Conservation (phyloP, 2,797 vertebrate genomes). For the Chromobotia macracanthus region DNA sequence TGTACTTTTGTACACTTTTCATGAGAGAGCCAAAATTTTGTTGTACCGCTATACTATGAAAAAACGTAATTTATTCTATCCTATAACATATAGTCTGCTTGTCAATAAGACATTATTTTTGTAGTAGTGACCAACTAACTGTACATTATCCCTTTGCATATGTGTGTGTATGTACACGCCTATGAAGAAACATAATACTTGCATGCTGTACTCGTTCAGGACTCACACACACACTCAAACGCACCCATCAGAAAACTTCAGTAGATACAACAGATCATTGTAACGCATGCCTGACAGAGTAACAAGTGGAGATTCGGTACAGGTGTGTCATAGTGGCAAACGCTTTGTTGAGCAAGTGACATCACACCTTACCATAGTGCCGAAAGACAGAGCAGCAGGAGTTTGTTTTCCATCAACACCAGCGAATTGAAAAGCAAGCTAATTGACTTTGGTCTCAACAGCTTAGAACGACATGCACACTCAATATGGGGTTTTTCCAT, state of each 20-base stretch:
- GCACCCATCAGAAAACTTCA: neutral
- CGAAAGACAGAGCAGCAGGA: slow-evolving; percentile 57
- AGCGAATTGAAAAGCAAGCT: slow-evolving; percentile 54
- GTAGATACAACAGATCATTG: neutral
- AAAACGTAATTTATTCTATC: no score
- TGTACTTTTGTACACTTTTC: no score
- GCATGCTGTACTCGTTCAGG: neutral
- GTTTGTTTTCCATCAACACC: slow-evolving; percentile 53
- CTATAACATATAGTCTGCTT: no score
- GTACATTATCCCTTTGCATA: neutral
- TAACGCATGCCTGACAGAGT: neutral
- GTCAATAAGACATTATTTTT: neutral
- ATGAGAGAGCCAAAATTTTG: no score
- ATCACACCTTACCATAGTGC: slow-evolving; percentile 52
- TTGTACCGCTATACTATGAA: no score
- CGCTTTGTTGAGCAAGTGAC: slow-evolving; percentile 55
- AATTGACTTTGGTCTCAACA: slow-evolving; percentile 59
- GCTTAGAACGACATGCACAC: slow-evolving; percentile 35
- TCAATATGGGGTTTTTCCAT: slow-evolving; percentile 25
- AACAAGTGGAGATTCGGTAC: neutral
- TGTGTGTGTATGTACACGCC: neutral
- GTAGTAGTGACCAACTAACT: neutral
- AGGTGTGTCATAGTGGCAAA: slow-evolving; percentile 10
- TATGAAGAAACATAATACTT: neutral
- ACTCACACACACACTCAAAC: neutral